These are phyloP conservation scores for Camelus dromedarius DNA, from an alignment of 2,113 vertebrate genomes.

Conservation along the genomic window DNA sequence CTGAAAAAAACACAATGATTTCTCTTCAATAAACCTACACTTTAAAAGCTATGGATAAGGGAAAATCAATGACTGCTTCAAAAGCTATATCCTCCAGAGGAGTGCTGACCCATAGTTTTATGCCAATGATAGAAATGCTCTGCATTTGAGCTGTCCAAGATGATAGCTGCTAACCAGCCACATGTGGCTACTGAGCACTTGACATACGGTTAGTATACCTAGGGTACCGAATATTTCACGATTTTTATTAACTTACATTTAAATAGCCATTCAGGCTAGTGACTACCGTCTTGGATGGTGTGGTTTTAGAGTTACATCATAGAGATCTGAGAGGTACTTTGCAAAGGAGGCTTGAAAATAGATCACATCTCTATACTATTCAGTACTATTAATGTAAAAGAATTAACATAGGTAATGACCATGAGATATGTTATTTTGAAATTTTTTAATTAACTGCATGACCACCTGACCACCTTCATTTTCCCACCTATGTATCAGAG, in stretches of 20 bases:
- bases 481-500: background rate
- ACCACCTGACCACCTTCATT: background rate
- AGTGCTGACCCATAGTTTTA: background rate
- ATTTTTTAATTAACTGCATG: conserved; percentile 5
- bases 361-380: background rate
- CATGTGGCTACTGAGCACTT: background rate
- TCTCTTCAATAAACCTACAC: background rate
- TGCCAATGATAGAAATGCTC: background rate
- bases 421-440: background rate
- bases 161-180: background rate
- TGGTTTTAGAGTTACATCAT: background rate
- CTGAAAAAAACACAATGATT: background rate
- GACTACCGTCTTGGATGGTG: background rate
- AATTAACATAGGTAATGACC: background rate
- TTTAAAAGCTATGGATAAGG: background rate
- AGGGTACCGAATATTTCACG: background rate
- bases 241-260: conserved; percentile 27
- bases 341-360: background rate
- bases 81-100: background rate
- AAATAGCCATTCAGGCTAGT: background rate
- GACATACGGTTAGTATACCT: background rate
- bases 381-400: background rate
- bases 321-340: background rate
- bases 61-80: background rate
- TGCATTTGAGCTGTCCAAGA: background rate